Base-by-base conservation (phyloP, 2,888 invertebrate genomes). In the Watsonalla cultraria region DNA sequence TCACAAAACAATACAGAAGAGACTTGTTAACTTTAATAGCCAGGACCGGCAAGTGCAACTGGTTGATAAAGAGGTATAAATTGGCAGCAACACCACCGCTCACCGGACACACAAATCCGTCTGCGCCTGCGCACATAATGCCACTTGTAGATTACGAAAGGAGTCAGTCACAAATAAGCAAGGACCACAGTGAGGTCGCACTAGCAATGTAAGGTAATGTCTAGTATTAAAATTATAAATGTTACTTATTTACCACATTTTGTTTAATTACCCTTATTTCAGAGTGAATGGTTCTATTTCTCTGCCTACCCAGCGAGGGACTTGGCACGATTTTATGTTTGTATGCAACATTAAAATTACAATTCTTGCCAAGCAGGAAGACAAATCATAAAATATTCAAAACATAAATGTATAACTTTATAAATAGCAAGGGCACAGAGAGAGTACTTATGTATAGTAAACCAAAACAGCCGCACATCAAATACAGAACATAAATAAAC, bases 1-100 rank as follows among this genome's bases (percentile, higher is more conserved):
- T 97, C 74, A 98, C 97, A 7, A 94, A 96, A 59, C 97, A 97
- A 81, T 97, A 96, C 76, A 92, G 96, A 46, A 92, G 94, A 64
- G 97, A 97, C 78, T 90, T 96, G 24, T 91, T 93, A 52, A 88
- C 92, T 9, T 78, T 96, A 46, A 83, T 96, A 51, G 92, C 94
- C 4, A 93, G 94, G 88, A 95, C 87, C 66, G 91, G 90, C 0
- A 66, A 74, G 45, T 90, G 88, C 57, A 80, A 80, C 55, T 90
- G 90, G 90, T 58, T 90, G 59, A 72, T 90, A 0, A 72, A 82
- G 64, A 82, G 72, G 60, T 90, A 90, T 61, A 90, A 90, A 55
- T 35, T 88, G 57, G 82, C 84, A 0, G 70, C 87, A 0, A 86
- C 87, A 35, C 88, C 90, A 2, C 90, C 90, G 5, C 84, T 80